Percentiles rank a stretch among this genome's conserved stretches.
phyloP scores from a whole-genome alignment of 2,113 vertebrate genomes.

The Numida meleagris region DNA sequence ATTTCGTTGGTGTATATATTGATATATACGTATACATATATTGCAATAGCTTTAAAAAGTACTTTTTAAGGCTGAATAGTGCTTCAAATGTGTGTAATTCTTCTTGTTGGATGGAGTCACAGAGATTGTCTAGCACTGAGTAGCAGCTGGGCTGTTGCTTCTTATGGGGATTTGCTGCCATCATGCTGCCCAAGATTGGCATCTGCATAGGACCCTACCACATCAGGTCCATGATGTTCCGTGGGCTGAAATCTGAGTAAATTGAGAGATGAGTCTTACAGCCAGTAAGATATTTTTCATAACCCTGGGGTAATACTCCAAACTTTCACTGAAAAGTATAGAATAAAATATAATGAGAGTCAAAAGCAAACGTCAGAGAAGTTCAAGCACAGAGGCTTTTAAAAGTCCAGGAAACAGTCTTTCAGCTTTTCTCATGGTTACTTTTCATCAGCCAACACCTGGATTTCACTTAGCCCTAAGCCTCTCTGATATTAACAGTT shows the following conservation, averaged over 20 bases:
- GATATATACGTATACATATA: background rate
- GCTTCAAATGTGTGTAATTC: background rate
- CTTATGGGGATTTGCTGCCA: background rate
- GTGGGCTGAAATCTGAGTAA: background rate
- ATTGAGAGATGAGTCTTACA: background rate
- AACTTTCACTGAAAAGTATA: background rate
- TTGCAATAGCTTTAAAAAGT: background rate
- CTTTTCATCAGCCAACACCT: slow-evolving; percentile 30
- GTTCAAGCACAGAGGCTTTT: slow-evolving; percentile 16
- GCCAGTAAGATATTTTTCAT: background rate
- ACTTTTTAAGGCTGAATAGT: background rate
- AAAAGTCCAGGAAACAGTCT: slow-evolving; percentile 9
- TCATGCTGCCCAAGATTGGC: background rate
- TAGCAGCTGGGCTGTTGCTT: background rate
- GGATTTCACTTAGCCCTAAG: background rate
- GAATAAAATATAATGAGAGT: background rate
- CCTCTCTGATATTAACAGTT: slow-evolving; percentile 9
- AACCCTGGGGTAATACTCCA: background rate
- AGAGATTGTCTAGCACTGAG: background rate
- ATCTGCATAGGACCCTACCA: fast-evolving
- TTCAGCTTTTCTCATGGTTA: slow-evolving; percentile 3
- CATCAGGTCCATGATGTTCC: background rate
- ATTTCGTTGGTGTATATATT: background rate
- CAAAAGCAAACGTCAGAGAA: slow-evolving; percentile 36
- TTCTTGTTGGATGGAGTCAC: background rate